Evolutionary conservation across 35 echinoderm and acorn worm species (phyloP).

Genomic region (Apostichopus japonicus): DNA sequence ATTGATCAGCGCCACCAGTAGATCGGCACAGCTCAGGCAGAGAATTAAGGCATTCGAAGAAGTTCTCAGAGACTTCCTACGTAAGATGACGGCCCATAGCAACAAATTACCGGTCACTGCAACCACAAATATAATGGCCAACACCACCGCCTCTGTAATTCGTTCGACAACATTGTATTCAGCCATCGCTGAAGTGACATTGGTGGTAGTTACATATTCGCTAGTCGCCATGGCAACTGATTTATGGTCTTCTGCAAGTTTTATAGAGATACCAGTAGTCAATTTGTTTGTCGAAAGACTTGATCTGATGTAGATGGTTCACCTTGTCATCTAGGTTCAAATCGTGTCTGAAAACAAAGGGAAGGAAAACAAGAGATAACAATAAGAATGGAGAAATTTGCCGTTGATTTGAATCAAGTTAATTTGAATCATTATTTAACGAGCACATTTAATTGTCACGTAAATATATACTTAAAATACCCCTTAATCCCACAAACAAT

Average conservation of each 20-base stretch:
- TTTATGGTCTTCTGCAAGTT: not conserved
- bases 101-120: slow-evolving; percentile 79
- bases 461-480: no score
- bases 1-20: slow-evolving; percentile 74
- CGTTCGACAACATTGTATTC: slow-evolving; percentile 57
- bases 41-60: slow-evolving; percentile 89
- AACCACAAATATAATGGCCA: slow-evolving; percentile 65
- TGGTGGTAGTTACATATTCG: not conserved
- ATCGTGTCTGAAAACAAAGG: no score
- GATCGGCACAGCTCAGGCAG: slow-evolving; percentile 90
- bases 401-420: no score
- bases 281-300: no score
- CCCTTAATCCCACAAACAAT: no score
- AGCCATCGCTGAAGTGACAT: not conserved
- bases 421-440: no score
- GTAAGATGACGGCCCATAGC: slow-evolving; percentile 82
- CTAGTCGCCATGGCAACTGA: not conserved
- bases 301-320: no score
- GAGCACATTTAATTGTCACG: no score
- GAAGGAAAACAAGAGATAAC: no score
- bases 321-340: no score
- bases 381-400: no score
- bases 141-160: slow-evolving; percentile 74
- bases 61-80: slow-evolving; percentile 66
- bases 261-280: no score